These are phyloP conservation scores for Rhinolophus ferrumequinum DNA, from an alignment of 2,113 vertebrate species.

Conservation along the genomic window DNA sequence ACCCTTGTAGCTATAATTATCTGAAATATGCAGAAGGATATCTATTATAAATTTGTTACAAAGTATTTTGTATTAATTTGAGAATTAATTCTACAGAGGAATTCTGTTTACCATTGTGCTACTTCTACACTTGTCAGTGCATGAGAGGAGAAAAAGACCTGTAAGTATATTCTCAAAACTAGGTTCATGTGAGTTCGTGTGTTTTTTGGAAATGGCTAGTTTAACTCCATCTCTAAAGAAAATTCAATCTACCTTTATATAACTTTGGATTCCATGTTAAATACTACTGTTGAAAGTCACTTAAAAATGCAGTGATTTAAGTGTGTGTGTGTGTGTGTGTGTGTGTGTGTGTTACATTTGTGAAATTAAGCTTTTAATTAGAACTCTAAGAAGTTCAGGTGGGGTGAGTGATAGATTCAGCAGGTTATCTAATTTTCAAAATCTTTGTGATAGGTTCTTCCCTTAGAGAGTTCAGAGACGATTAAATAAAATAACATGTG, in stretches of 20 bases:
- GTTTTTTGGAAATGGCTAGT: background rate
- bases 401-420: background rate
- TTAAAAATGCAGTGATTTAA: background rate
- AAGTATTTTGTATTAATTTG: background rate
- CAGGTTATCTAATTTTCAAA: constrained; percentile 4
- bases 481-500: background rate
- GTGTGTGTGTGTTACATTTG: background rate
- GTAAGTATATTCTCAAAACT: background rate
- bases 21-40: constrained; percentile 25
- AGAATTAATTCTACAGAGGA: background rate
- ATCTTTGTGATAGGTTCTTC: background rate
- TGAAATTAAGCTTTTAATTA: constrained; percentile 8
- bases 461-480: background rate
- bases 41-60: background rate
- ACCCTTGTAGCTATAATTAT: background rate
- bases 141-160: background rate
- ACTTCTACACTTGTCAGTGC: background rate
- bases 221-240: background rate
- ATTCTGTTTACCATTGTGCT: background rate
- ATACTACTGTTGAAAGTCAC: background rate
- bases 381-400: background rate
- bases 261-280: background rate
- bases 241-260: background rate
- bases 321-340: background rate
- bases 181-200: background rate